Evolutionary conservation across 2,797 vertebrate genomes (phyloP).

Genomic region (Strix occidentalis): DNA sequence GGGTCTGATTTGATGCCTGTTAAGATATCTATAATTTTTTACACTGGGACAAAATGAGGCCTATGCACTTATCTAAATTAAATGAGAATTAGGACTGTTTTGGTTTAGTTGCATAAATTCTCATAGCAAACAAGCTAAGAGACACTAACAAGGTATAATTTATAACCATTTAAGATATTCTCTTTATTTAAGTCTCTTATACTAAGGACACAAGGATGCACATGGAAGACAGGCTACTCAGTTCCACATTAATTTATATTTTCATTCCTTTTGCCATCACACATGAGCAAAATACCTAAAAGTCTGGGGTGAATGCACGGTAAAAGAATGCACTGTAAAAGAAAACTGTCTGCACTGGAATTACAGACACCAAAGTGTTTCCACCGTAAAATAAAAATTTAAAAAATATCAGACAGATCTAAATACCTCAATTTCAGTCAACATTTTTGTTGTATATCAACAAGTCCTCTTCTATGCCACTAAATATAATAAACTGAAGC

Average conservation of each 20-base stretch:
- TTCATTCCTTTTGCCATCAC: neutral
- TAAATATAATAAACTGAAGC: neutral
- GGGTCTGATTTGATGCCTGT: neutral
- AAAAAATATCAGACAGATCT: neutral
- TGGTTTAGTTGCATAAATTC: neutral
- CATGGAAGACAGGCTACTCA: neutral
- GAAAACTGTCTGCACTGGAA: neutral
- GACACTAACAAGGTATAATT: neutral
- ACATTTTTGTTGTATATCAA: neutral
- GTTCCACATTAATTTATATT: neutral
- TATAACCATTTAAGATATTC: neutral
- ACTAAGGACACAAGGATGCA: neutral
- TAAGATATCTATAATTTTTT: neutral
- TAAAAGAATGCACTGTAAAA: neutral
- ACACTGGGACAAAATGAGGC: neutral
- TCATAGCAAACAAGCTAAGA: neutral
- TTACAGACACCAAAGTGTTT: neutral
- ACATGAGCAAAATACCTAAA: neutral
- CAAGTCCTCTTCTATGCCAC: neutral
- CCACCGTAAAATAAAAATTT: neutral
- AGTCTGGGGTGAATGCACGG: neutral
- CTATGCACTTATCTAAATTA: neutral
- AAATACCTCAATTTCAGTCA: neutral
- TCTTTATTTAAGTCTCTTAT: neutral
- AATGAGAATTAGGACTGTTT: neutral